These are phyloP conservation scores for Heliconius eleuchia DNA, from an alignment of 1,140 invertebrate genomes.

Conservation along the genomic window DNA sequence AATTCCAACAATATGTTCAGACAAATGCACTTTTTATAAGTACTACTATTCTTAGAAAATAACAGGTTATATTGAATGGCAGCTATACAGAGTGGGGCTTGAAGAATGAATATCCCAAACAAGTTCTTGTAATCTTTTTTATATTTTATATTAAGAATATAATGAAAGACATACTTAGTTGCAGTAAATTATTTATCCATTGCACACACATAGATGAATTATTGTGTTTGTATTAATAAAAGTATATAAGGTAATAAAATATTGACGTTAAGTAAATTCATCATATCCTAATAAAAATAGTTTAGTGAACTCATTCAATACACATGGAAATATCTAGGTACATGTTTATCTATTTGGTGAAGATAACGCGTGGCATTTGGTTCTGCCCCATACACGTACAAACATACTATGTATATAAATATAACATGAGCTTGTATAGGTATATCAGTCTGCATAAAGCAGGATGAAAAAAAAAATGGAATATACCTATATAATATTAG, in stretches of 20 bases:
- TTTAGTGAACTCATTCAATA: neutral
- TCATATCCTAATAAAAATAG: neutral
- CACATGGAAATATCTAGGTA: neutral
- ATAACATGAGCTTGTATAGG: neutral
- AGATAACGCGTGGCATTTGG: slow-evolving; percentile 2
- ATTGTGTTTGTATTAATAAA: neutral
- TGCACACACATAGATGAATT: neutral
- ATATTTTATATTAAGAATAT: neutral
- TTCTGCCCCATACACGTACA: neutral
- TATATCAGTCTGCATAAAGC: neutral
- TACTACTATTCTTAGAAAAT: neutral
- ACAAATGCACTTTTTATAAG: neutral
- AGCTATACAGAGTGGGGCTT: neutral
- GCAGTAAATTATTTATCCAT: neutral
- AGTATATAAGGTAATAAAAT: neutral
- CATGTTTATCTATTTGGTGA: neutral
- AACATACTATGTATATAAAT: neutral
- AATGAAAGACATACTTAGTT: neutral
- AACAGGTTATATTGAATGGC: slow-evolving; percentile 8
- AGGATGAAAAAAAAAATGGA: neutral
- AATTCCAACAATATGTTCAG: neutral
- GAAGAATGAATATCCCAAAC: neutral
- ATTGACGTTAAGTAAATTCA: neutral
- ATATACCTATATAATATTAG: neutral
- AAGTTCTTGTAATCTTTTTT: neutral